Base-by-base conservation (phyloP, 2,888 invertebrate genomes). In the Eilema caniola region DNA sequence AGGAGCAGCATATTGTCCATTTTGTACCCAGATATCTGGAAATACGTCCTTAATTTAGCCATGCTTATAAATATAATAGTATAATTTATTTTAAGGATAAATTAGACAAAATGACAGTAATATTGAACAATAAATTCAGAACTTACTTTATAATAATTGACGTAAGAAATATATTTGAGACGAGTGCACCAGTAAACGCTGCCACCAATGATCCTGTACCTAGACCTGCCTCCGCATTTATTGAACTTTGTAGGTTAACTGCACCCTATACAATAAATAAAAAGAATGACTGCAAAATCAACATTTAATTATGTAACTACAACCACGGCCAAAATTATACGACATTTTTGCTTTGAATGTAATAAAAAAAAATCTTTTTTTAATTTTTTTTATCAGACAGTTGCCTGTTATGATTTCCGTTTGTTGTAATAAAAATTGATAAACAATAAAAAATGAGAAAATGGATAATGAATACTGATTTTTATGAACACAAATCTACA, bases 11-110 rank as follows among this genome's bases (percentile, higher is more conserved):
- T 74, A 97, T 95, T 3, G 97, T 96, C 96, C 97, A 96, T 88
- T 97, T 97, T 72, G 96, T 96, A 12, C 97, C 97, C 31, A 97
- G 88, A 89, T 96, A 96, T 83, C 96, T 96, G 87, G 86, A 87
- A 85, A 2, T n/a, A 31, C 14, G 5, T 14, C 7, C 16, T 10
- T 3, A 57, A 3, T 57, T 57, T n/a, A 28, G 14, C 3, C 16
- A 28, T 25, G 11, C 23, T 20, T 12, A 60, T 31, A 60, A 20
- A 16, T 28, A 59, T 25, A 60, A 25, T 16, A 33, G 31, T 20
- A 1, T 60, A 60, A 25, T 7, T 25, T 24, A 14, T 7, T 25
- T 24, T 24, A 5, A 31, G 14, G 10, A 60, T 60, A 20, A 60
- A 20, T 20, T 31, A 3, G 28, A 20, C 20, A n/a, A 20, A 24